Evolutionary conservation across 53 echinoderm and acorn worm species (phyloP), one percentile per base, ranked within the genome.

Genomic region (Astropecten irregularis): DNA sequence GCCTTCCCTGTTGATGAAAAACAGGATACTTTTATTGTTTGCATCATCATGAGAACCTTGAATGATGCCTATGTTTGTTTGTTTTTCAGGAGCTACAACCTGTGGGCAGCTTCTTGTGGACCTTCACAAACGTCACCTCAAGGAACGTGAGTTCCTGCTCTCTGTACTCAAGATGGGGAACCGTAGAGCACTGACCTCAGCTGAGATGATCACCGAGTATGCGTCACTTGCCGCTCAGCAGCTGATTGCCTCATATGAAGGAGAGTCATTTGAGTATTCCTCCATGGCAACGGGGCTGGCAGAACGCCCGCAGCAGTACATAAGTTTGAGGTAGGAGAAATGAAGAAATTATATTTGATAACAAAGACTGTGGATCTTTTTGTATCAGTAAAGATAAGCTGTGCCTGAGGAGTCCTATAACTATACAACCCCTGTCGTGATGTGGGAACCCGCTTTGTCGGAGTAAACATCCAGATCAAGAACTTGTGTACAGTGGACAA

Each of bases 151-250:
- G 68, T 93, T 91, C 39, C 90, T 94, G 9, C 88, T 94, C 34
- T 87, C 94, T 6, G 77, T 87, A 18, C 86, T 94, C 30, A 94
- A 93, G 73, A 94, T 90, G 46, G 85, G 87, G 23, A 86, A 92
- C 31, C 89, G 87, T 11, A 82, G 88, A 34, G 92, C 94, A 33
- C 63, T 97, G 57, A 92, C 91, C 54, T 91, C 93, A 0, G 92
- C 88, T 19, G 99, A 97, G 87, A 97, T 97, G 99, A 87, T 97
- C 29, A 95, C 99, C 11, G 92, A 94, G 81, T 97, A 95, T 55
- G 83, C 88, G 30, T 88, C 88, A 33, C 88, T 95, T 13, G 91
- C 88, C 11, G 85, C 74, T 0, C 94, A 97, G 84, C 90, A 92
- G 81, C 81, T 90, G 42, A 89, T 89, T 3, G 92, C 90, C 9